Base-by-base conservation (phyloP, 2,888 invertebrate genomes). In the Hemistola chrysoprasaria region DNA sequence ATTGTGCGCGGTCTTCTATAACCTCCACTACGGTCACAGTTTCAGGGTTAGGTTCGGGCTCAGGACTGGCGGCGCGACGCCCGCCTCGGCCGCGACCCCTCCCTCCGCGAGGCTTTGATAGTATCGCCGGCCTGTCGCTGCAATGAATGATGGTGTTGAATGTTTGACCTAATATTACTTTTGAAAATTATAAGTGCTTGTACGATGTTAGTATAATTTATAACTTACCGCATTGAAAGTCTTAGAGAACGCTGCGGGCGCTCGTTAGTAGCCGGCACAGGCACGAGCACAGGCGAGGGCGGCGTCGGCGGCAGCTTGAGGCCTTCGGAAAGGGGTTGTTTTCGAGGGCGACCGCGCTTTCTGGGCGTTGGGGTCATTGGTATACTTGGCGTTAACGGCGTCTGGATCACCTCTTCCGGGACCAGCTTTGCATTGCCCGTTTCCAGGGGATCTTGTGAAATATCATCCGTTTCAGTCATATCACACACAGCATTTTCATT, bases 331-430 rank as follows among this genome's bases (percentile, higher is more conserved):
- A 85, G 51, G 0, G 85, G 86, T 34, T 82, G 49, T 50, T 90
- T 90, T 7, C 90, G 72, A 8, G 90, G 90, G 26, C 90, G 74
- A 4, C 90, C 90, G 3, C 90, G 78, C 56, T 87, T 89, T 49
- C 78, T 84, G 1, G 88, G 88, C 50, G 81, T 79, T 3, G 89
- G 88, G 9, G 88, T 88, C 44, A 78, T 53, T 36, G 71, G 71
- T 11, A 74, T 65, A 8, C 50, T 57, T 46, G 65, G 65, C 22
- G 67, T 39, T 31, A 53, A 63, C 27, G 33, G 30, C 6, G 34
- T 27, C 25, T 67, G 70, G 29, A 54, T 53, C 5, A 51, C 41
- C 11, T 59, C 53, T 11, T 65, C 71, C 8, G 55, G 11, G 6
- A 59, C 46, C 7, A 50, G 39, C 42, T 78, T 83, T 2, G 67